These are phyloP conservation scores for Zootermopsis nevadensis DNA, from an alignment of 2,888 invertebrate genomes.

Conservation along the genomic window DNA sequence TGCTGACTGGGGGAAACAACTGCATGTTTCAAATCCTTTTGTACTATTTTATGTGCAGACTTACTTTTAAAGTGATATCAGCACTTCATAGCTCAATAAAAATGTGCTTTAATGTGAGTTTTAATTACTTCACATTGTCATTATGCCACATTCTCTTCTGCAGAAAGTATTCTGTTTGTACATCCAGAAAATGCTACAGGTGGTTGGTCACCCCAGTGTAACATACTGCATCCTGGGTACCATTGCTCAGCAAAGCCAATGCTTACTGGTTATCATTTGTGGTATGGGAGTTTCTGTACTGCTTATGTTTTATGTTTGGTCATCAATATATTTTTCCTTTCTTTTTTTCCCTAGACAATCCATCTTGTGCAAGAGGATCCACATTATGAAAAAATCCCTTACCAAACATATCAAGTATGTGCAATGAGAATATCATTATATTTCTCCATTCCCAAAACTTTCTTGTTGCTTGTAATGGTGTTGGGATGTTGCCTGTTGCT, in stretches of 20 bases:
- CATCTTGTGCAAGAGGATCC: conserved; percentile 62
- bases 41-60: too few species aligned
- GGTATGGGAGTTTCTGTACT: not conserved
- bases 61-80: too few species aligned
- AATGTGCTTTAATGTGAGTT: too few species aligned
- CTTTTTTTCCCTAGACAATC: conserved; percentile 58
- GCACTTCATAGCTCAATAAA: too few species aligned
- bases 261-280: conserved; percentile 13
- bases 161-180: too few species aligned
- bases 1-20: not conserved
- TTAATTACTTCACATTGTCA: too few species aligned
- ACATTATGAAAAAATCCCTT: conserved; percentile 62
- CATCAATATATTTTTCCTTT: conserved; percentile 46
- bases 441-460: conserved; percentile 37
- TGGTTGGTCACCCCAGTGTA: not conserved
- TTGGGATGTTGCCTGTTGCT: conserved; percentile 44
- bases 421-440: conserved; percentile 38
- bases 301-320: conserved; percentile 37
- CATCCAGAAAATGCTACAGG: too few species aligned
- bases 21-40: too few species aligned
- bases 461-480: conserved; percentile 37
- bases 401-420: conserved; percentile 61
- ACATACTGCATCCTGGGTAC: not conserved
- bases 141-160: too few species aligned
- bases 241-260: not conserved